A percentile compares a stretch with the other conserved stretches of the same genome.
Evolutionary conservation across 1,140 invertebrate genomes (phyloP).

Genomic region (Achroia grisella): DNA sequence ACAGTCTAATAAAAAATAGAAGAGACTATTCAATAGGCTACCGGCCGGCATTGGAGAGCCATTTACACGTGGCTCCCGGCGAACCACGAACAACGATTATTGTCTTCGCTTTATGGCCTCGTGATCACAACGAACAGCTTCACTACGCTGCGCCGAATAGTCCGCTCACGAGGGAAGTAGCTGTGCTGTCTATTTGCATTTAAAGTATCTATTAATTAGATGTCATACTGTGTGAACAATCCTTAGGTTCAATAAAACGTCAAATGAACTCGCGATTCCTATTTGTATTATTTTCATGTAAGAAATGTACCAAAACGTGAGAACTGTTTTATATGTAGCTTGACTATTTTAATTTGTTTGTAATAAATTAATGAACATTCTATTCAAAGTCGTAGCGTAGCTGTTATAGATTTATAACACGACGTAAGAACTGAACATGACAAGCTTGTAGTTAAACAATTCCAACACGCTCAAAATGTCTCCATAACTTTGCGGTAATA

Average conservation of each 20-base stretch:
- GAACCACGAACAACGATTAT: slow-evolving; percentile 42
- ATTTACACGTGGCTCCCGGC: slow-evolving; percentile 39
- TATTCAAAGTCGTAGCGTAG: slow-evolving; percentile 16
- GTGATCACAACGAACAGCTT: slow-evolving; percentile 32
- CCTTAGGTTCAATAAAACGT: not conserved
- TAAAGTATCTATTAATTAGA: slow-evolving; percentile 37
- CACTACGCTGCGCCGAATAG: slow-evolving; percentile 22
- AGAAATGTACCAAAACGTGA: not conserved
- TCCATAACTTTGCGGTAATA: slow-evolving; percentile 44
- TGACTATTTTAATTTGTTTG: slow-evolving; percentile 7
- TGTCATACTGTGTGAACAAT: slow-evolving; percentile 3
- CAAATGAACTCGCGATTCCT: not conserved
- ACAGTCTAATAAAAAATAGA: slow-evolving; percentile 21
- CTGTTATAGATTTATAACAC: slow-evolving; percentile 28
- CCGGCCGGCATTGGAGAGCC: slow-evolving; percentile 19
- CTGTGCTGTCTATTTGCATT: slow-evolving; percentile 32
- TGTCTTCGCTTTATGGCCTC: slow-evolving; percentile 37
- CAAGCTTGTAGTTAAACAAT: slow-evolving; percentile 37
- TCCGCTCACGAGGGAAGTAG: slow-evolving; percentile 24
- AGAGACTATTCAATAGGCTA: slow-evolving; percentile 21
- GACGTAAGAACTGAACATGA: slow-evolving; percentile 28
- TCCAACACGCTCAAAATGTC: slow-evolving; percentile 37
- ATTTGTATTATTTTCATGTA: not conserved
- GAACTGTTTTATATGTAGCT: not conserved
- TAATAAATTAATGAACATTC: slow-evolving; percentile 31